Conservation (phyloP, 1,140 invertebrate genomes). For the Glomeris maerens region DNA sequence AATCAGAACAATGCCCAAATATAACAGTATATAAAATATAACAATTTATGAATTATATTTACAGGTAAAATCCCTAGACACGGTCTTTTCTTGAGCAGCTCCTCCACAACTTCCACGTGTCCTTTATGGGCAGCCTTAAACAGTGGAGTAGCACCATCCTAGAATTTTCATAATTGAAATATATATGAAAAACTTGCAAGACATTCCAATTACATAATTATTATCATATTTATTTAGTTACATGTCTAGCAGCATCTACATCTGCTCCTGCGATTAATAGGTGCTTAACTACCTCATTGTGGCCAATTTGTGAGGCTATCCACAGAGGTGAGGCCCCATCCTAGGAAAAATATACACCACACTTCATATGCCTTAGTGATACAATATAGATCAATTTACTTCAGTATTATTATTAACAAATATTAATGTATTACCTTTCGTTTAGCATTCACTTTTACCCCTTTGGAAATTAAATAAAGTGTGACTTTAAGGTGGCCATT, state of each 20-base stretch:
- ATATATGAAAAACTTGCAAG: constrained; percentile 5
- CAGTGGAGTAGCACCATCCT: constrained; percentile 79
- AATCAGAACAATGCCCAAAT: background rate
- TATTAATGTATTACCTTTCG: constrained; percentile 31
- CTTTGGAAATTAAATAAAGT: constrained; percentile 47
- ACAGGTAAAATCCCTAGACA: constrained; percentile 64
- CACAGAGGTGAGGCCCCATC: constrained; percentile 80
- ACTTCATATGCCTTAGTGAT: constrained; percentile 5
- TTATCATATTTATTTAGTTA: constrained; percentile 25
- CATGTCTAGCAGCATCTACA: constrained; percentile 65
- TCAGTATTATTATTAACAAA: background rate
- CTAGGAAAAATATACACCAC: constrained; percentile 15
- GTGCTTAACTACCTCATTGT: constrained; percentile 60
- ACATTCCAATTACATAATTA: background rate
- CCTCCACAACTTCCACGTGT: constrained; percentile 65
- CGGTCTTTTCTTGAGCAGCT: constrained; percentile 67
- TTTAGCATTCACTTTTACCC: constrained; percentile 50
- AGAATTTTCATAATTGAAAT: constrained; percentile 21
- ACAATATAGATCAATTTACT: constrained; percentile 2
- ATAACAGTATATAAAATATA: background rate
- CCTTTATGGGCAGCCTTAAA: constrained; percentile 91
- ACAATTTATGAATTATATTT: constrained; percentile 27
- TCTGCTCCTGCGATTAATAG: constrained; percentile 58
- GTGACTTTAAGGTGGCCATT: constrained; percentile 70
- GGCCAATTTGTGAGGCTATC: constrained; percentile 88